A percentile compares a stretch with the other conserved stretches of the same genome.
Conservation (phyloP, 2,113 vertebrate genomes). For the Hepsetus odoe region DNA sequence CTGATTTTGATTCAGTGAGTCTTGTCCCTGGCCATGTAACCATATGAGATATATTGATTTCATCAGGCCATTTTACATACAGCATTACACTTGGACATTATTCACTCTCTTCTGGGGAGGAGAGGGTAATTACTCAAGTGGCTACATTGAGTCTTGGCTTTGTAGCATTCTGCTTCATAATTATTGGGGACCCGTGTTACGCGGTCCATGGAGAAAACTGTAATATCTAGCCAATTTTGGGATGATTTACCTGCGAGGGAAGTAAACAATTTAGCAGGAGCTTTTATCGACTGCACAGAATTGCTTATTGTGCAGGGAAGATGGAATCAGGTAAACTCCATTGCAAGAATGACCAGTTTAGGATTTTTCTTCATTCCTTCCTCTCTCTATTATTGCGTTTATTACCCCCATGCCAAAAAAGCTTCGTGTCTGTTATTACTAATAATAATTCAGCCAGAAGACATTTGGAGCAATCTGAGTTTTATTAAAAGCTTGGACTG, state of each 20-base stretch:
- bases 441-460: slow-evolving; percentile 61
- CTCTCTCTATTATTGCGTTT: slow-evolving; percentile 56
- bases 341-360: slow-evolving; percentile 60
- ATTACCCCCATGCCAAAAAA: slow-evolving; percentile 62
- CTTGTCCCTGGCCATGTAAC: slow-evolving; percentile 18
- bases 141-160: slow-evolving; percentile 58
- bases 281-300: slow-evolving; percentile 68
- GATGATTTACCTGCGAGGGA: slow-evolving; percentile 73
- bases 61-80: slow-evolving; percentile 49
- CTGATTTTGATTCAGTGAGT: slow-evolving; percentile 4
- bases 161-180: slow-evolving; percentile 67
- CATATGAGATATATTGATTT: slow-evolving; percentile 58
- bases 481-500: slow-evolving; percentile 56
- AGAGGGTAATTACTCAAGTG: slow-evolving; percentile 66
- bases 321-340: slow-evolving; percentile 65
- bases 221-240: slow-evolving; percentile 73
- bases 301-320: slow-evolving; percentile 69
- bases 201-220: slow-evolving; percentile 63
- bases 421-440: slow-evolving; percentile 56
- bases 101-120: slow-evolving; percentile 53
- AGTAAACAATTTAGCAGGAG: slow-evolving; percentile 69
- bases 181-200: slow-evolving; percentile 61
- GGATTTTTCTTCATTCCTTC: slow-evolving; percentile 29
- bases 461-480: slow-evolving; percentile 50
- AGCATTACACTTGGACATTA: slow-evolving; percentile 61